Base-by-base conservation (phyloP, 2,113 vertebrate species). In the Dipodomys merriami region DNA sequence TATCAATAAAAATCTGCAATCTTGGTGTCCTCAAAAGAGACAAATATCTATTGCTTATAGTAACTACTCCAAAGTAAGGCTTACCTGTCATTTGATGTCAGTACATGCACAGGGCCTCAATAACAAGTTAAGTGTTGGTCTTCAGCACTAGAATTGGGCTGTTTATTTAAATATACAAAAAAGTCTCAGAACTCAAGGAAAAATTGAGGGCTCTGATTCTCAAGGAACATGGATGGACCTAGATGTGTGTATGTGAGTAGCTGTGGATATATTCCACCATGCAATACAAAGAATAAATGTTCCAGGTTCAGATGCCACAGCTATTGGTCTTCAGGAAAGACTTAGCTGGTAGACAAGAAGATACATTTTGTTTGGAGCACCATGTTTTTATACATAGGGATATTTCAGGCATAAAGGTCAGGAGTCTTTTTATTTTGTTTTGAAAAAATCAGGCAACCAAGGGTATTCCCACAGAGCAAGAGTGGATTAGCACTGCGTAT, bases 1-100 rank as follows among this genome's bases (percentile, higher is more conserved):
- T 84, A 69, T 82, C 91, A 89, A 65, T 95, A 94, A 87, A 94
- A 86, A 60, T 64, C 62, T 71, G 46, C 83, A 67, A 86, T 89
- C 64, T 82, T 91, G 29, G 67, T 86, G 39, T 83, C 49, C 15
- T 90, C 81, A 77, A 23, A 92, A 60, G 53, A 91, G 57, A 77
- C 53, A 57, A 46, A 62, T 95, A 72, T 91, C 72, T 78, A 15
- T 87, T 77, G 30, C 77, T 86, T 86, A 46, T n/a, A 44, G 35
- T 67, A 82, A 74, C 76, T 69, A 39, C 60, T 86, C 49, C 16
- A 68, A 67, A 81, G 23, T n/a, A 22, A 95, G 16, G 15, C 23
- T 77, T 46, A 27, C 27, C 69, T 92, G 11, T 76, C 73, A 67
- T 35, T 35, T 67, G 44, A 53, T 2, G 93, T 25, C 15, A 15